Evolutionary conservation across 2,113 vertebrate species (phyloP).

Genomic region (Mastomys natalensis): DNA sequence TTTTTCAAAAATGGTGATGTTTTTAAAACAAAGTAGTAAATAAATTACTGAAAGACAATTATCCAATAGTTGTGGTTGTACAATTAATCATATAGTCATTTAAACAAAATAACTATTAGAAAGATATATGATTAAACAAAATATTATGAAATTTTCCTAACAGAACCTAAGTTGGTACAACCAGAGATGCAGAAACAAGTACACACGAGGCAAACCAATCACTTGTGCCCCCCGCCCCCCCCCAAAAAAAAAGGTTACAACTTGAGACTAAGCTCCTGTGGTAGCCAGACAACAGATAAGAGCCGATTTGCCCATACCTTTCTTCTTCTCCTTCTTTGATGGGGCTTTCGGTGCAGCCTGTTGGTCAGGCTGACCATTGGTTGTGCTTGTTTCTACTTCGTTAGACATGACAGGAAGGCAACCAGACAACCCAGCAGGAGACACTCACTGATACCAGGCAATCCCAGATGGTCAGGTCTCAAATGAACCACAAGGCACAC

Average conservation of each 20-base stretch:
- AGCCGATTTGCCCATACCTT: conserved; percentile 88
- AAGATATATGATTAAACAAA: background rate
- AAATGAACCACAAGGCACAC: conserved; percentile 63
- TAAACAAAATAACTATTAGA: background rate
- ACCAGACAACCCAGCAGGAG: conserved; percentile 66
- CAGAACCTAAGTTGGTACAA: background rate
- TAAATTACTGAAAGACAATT: background rate
- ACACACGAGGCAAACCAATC: too few species aligned
- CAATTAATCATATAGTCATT: background rate
- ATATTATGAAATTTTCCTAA: background rate
- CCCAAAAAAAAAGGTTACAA: background rate
- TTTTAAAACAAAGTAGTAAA: background rate
- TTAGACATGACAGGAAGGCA: conserved; percentile 89
- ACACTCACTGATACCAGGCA: background rate
- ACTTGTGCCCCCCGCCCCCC: too few species aligned
- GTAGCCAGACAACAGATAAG: background rate
- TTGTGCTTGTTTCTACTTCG: conserved; percentile 87
- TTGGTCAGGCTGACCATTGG: conserved; percentile 84
- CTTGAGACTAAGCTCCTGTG: background rate
- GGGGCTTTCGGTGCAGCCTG: conserved; percentile 83
- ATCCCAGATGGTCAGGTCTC: conserved; percentile 33
- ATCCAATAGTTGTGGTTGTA: background rate
- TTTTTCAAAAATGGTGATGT: conserved; percentile 5
- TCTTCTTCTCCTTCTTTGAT: conserved; percentile 93
- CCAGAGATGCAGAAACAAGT: background rate